phyloP scores from a whole-genome alignment of 2,797 vertebrate species.

The Sebastes vulpes region DNA sequence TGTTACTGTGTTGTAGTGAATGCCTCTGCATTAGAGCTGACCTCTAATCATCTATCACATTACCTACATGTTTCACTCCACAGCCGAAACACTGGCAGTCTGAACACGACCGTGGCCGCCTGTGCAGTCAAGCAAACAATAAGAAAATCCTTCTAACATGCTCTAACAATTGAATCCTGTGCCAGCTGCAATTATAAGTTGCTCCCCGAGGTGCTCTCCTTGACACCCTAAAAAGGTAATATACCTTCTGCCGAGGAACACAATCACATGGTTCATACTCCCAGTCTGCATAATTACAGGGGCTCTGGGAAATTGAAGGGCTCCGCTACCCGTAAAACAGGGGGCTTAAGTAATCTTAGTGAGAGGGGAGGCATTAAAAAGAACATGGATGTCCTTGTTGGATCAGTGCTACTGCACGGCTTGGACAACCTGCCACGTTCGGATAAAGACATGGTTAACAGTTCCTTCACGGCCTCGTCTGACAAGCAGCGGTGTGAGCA shows the following conservation, averaged over 20 bases:
- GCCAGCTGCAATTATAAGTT: slow-evolving; percentile 68
- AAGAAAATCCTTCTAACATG: slow-evolving; percentile 74
- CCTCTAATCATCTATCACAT: slow-evolving; percentile 59
- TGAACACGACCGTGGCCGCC: slow-evolving; percentile 31
- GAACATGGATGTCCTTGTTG: slow-evolving; percentile 64
- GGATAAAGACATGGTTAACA: slow-evolving; percentile 58
- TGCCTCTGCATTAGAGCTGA: slow-evolving; percentile 14
- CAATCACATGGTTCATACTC: slow-evolving; percentile 72
- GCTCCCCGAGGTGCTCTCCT: slow-evolving; percentile 64
- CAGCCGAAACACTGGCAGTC: slow-evolving; percentile 41
- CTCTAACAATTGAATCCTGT: slow-evolving; percentile 70
- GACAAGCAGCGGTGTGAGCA: slow-evolving; percentile 33
- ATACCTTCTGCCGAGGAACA: slow-evolving; percentile 64
- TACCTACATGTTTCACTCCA: slow-evolving; percentile 38
- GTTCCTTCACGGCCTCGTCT: slow-evolving; percentile 40
- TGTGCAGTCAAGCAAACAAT: slow-evolving; percentile 79
- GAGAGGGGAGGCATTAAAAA: slow-evolving; percentile 54
- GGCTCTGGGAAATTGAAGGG: slow-evolving; percentile 72
- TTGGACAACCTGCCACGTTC: slow-evolving; percentile 43
- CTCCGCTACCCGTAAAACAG: slow-evolving; percentile 69
- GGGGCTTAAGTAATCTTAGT: slow-evolving; percentile 70
- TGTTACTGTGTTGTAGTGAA: slow-evolving; percentile 2
- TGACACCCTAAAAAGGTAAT: slow-evolving; percentile 77
- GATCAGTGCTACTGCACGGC: slow-evolving; percentile 45
- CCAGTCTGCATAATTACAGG: slow-evolving; percentile 77